Evolutionary conservation across 2,888 invertebrate species (phyloP).

Genomic region (Heliconius hortense): DNA sequence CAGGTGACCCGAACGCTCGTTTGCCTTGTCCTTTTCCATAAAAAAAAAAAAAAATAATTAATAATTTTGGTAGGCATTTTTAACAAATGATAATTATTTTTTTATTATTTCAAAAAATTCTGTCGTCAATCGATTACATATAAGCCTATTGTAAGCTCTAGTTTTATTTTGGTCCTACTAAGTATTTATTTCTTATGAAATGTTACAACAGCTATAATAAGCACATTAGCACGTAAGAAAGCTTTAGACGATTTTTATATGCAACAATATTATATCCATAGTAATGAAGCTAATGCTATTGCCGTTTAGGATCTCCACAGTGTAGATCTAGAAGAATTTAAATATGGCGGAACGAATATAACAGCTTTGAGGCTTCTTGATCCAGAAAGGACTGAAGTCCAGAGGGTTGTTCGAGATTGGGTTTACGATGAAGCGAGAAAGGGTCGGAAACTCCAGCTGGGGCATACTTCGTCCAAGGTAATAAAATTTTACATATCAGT

Average conservation of each 20-base stretch:
- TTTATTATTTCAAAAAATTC: neutral
- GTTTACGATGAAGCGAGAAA: constrained; percentile 87
- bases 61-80: neutral
- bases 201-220: neutral
- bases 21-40: too few relatives aligned
- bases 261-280: neutral
- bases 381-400: constrained; percentile 89
- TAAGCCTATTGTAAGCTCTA: neutral
- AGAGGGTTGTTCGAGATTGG: constrained; percentile 90
- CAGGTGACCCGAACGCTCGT: too few relatives aligned
- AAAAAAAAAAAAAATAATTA: too few relatives aligned
- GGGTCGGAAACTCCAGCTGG: constrained; percentile 83
- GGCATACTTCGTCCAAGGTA: constrained; percentile 82
- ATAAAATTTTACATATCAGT: constrained; percentile 45
- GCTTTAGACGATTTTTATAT: neutral
- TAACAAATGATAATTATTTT: neutral
- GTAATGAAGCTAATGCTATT: neutral
- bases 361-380: constrained; percentile 95
- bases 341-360: constrained; percentile 97
- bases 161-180: neutral
- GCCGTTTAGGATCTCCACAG: constrained; percentile 93
- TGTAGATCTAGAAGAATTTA: constrained; percentile 95
- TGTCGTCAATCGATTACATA: neutral
- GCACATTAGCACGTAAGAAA: neutral
- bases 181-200: neutral